A percentile compares a stretch with the other conserved stretches of the same genome.
Evolutionary conservation across 1,140 invertebrate species (phyloP).

Genomic region (Copidosoma floridanum): DNA sequence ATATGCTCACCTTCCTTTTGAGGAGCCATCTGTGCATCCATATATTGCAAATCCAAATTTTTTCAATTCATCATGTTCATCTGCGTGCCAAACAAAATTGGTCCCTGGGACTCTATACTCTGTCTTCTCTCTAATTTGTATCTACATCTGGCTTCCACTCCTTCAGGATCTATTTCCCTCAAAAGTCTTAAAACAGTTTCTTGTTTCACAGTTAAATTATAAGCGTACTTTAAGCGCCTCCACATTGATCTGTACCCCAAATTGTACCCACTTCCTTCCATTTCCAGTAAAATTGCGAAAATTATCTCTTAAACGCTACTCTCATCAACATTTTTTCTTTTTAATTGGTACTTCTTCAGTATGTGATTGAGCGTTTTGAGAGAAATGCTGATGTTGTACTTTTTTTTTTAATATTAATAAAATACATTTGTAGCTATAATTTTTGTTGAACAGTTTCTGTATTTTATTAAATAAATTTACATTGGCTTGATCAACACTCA

Average conservation of each 20-base stretch:
- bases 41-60: constrained; percentile 37
- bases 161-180: constrained; percentile 9
- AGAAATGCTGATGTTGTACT: not conserved
- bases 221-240: not conserved
- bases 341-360: not conserved
- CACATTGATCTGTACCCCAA: not conserved
- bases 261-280: not conserved
- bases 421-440: too few relatives aligned
- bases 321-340: not conserved
- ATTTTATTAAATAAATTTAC: too few relatives aligned
- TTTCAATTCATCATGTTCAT: constrained; percentile 41
- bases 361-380: not conserved
- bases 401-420: too few relatives aligned
- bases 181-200: not conserved
- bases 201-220: constrained; percentile 11
- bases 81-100: constrained; percentile 39
- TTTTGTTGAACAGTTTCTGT: too few relatives aligned
- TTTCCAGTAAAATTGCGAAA: not conserved
- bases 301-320: not conserved
- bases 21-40: not conserved
- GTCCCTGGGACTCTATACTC: constrained; percentile 32
- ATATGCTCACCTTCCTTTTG: too few relatives aligned
- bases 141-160: constrained; percentile 1
- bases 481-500: too few relatives aligned
- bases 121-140: constrained; percentile 24